Conservation (phyloP, 1,140 invertebrate genomes). For the Drosophila punjabiensis region DNA sequence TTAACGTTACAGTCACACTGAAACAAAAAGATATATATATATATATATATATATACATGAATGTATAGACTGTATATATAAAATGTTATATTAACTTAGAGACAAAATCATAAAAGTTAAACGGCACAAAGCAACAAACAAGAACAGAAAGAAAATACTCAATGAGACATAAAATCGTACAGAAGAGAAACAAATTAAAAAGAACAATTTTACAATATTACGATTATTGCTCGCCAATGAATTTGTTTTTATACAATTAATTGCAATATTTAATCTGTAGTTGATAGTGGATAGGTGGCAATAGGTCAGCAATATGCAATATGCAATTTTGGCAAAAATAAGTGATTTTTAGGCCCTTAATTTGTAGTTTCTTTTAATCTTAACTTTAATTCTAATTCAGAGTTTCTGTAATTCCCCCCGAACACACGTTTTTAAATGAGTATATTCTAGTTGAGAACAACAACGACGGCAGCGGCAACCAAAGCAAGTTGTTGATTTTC, state of each 20-base stretch:
- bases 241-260: constrained; percentile 31
- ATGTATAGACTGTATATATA: constrained; percentile 55
- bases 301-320: constrained; percentile 41
- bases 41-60: constrained; percentile 40
- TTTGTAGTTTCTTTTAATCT: constrained; percentile 33
- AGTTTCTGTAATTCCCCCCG: constrained; percentile 18
- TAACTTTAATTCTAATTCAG: constrained; percentile 24
- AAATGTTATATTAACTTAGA: constrained; percentile 65
- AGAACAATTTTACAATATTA: constrained; percentile 17
- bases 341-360: constrained; percentile 73
- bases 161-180: constrained; percentile 26
- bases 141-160: constrained; percentile 53
- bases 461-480: constrained; percentile 49
- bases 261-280: constrained; percentile 8
- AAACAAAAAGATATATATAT: constrained; percentile 49
- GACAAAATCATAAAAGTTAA: constrained; percentile 54
- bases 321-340: constrained; percentile 60
- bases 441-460: constrained; percentile 81
- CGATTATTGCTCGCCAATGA: constrained; percentile 64
- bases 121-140: constrained; percentile 64
- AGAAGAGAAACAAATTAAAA: constrained; percentile 16
- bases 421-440: constrained; percentile 53
- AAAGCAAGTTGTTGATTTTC: constrained; percentile 57
- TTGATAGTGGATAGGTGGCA: constrained; percentile 54
- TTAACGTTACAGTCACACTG: constrained; percentile 55